Evolutionary conservation across 2,888 invertebrate genomes (phyloP), one percentile per base, ranked within the genome.

Genomic region (Aquatica leii): DNA sequence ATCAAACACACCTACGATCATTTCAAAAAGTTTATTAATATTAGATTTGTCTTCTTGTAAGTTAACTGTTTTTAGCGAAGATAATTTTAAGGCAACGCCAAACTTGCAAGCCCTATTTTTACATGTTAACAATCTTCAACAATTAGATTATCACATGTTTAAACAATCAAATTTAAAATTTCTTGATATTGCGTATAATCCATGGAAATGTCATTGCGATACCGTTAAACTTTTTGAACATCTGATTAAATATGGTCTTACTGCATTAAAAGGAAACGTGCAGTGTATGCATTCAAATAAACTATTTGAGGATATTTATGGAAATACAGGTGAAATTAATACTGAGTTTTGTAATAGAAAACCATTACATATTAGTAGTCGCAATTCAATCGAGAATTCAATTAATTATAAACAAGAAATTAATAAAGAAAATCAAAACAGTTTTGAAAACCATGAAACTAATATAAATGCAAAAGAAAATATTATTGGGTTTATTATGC

Each of bases 101-200:
- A 79, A 76, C 53, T 67, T 81, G 41, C 69, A 72, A 61, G 50
- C 75, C 18, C 65, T 81, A 11, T 69, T 78, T 14, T 59, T 81
- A 52, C 74, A 77, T 49, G 73, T 76, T 40, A 81, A 81, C 67
- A 78, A 78, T 58, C 70, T 81, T n/a, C 69, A 74, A 11, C 65
- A 66, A 8, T 65, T 80, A 11, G 66, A 73, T n/a, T 68, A 71
- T 4, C 68, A 67, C 12, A 70, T 76, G 17, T 79, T 80, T 59
- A 49, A 58, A 2, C 62, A 72, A 15, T 55, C 63, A 9, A 56
- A 66, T 5, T 68, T 74, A 1, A 69, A 75, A 24, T 69, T 69
- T n/a, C 60, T 80, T 0, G 71, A 73, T 18, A 48, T 80, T n/a
- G 68, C 72, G 6, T 74, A 70, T 43, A 80, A 79, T 61, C 66